phyloP scores from a whole-genome alignment of 2,113 vertebrate genomes.

The Antigone vipio region DNA sequence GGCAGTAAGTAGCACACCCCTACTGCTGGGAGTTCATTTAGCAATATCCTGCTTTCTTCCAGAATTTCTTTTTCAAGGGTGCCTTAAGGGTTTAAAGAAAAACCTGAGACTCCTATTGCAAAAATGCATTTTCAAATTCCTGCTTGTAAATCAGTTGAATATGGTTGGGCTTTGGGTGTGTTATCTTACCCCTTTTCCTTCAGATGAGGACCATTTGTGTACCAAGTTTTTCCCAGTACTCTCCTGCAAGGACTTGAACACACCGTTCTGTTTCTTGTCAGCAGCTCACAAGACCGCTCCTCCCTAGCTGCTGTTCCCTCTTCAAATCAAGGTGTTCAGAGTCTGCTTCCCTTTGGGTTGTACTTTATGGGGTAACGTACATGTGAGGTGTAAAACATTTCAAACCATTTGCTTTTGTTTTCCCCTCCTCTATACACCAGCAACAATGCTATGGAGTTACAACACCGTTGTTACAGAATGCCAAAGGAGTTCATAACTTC shows the following conservation, averaged over 20 bases:
- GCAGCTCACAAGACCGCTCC: not conserved
- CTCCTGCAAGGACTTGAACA: not conserved
- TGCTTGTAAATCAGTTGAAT: not conserved
- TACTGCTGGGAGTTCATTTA: not conserved
- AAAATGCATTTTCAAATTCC: not conserved
- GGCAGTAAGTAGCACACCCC: not conserved
- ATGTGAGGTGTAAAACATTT: not conserved
- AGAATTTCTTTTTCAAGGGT: not conserved
- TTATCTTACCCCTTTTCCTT: not conserved
- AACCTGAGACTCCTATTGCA: not conserved
- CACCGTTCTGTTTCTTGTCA: not conserved
- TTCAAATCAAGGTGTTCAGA: not conserved
- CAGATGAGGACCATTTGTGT: not conserved
- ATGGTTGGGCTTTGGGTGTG: not conserved
- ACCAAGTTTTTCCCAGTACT: not conserved
- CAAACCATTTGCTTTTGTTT: not conserved
- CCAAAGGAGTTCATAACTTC: not conserved
- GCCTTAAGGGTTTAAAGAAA: not conserved
- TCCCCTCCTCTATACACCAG: not conserved
- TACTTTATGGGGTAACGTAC: not conserved
- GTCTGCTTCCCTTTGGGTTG: not conserved
- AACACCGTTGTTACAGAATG: not conserved
- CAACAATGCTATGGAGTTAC: not conserved
- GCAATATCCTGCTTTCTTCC: not conserved
- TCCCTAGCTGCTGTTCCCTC: not conserved